A percentile compares a stretch with the other conserved stretches of the same genome.
These are phyloP conservation scores for Orchesella cincta DNA, from an alignment of 1,140 invertebrate genomes.

Conservation along the genomic window DNA sequence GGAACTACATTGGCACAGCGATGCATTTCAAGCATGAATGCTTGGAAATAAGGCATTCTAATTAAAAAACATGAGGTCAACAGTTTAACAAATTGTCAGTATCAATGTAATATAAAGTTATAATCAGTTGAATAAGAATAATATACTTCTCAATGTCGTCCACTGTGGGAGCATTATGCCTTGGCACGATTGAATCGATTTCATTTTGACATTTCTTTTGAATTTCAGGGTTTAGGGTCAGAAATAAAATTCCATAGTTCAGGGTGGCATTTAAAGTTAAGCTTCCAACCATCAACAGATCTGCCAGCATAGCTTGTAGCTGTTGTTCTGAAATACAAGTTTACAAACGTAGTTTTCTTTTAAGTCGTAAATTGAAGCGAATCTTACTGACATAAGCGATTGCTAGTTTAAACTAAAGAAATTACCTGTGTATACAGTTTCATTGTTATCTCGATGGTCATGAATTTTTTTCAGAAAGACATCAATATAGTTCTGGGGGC, in stretches of 20 bases:
- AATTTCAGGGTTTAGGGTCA: constrained; percentile 23
- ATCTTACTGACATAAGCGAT: neutral
- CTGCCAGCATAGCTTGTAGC: constrained; percentile 25
- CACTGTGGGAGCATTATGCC: constrained; percentile 66
- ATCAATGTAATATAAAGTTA: neutral
- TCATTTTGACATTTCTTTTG: constrained; percentile 25
- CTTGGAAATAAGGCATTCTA: constrained; percentile 77
- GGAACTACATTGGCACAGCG: constrained; percentile 76
- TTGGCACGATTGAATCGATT: constrained; percentile 31
- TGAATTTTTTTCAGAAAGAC: constrained; percentile 37
- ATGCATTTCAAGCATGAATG: constrained; percentile 71
- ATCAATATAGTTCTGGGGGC: constrained; percentile 33
- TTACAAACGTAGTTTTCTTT: neutral
- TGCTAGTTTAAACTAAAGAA: constrained; percentile 4
- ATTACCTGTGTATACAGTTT: constrained; percentile 6
- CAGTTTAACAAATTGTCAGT: no score
- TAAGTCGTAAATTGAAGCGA: neutral
- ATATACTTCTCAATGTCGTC: constrained; percentile 66
- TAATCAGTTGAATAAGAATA: neutral
- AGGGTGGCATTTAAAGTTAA: constrained; percentile 15
- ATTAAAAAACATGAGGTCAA: neutral
- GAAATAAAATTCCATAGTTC: constrained; percentile 14
- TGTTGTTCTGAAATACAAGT: neutral
- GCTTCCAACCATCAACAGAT: constrained; percentile 18
- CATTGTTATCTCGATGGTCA: constrained; percentile 22